Evolutionary conservation across 2,113 vertebrate species (phyloP).

Genomic region (Hippocampus guttulatus): DNA sequence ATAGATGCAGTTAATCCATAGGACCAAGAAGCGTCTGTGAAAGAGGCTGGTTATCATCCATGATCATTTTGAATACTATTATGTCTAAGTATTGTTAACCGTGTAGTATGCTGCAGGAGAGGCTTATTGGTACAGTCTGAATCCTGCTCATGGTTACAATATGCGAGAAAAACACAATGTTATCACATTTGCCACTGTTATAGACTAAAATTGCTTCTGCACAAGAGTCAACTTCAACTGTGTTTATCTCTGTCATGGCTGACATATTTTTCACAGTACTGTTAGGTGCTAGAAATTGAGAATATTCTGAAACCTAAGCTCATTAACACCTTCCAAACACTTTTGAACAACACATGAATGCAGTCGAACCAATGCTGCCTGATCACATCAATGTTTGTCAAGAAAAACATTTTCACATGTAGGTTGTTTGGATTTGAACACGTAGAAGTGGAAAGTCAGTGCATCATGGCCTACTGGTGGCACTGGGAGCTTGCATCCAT

Average conservation of each 20-base stretch:
- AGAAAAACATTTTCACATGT: constrained; percentile 16
- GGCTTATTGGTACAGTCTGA: neutral
- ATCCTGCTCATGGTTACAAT: constrained; percentile 5
- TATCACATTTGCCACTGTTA: constrained; percentile 10
- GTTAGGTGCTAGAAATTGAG: constrained; percentile 3
- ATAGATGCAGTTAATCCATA: neutral
- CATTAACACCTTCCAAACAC: constrained; percentile 54
- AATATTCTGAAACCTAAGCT: constrained; percentile 44
- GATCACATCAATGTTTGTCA: constrained; percentile 39
- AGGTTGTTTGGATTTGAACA: neutral
- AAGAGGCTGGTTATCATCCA: neutral
- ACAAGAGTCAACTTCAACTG: constrained; percentile 2
- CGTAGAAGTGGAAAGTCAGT: neutral
- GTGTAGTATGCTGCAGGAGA: neutral
- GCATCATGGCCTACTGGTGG: constrained; percentile 1
- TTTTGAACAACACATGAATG: constrained; percentile 44
- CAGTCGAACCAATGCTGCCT: constrained; percentile 16
- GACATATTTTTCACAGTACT: neutral
- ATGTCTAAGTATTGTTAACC: neutral
- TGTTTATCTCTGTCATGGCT: constrained; percentile 5
- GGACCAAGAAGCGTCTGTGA: neutral
- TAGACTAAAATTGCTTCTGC: neutral
- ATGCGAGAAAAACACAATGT: neutral
- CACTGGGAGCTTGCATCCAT: neutral
- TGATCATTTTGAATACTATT: neutral